Evolutionary conservation across 2,797 vertebrate genomes (phyloP), one percentile per base, ranked within the genome.

Genomic region (Moxostoma hubbsi): DNA sequence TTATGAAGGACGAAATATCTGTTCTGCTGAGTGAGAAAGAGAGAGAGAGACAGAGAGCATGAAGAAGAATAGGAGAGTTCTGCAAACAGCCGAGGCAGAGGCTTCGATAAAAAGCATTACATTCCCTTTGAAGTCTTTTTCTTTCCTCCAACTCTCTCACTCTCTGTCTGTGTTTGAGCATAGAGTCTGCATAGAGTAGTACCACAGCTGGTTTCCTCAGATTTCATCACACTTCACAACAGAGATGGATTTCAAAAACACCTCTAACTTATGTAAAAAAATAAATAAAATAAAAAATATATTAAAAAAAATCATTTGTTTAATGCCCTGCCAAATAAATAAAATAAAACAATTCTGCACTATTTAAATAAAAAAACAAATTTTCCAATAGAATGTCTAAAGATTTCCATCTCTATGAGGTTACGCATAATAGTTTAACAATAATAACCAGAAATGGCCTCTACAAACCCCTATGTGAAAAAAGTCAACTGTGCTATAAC

Each of bases 121-220:
- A 88, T 79, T 86, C 72, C 65, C 87, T 91, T 92, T 92, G 88
- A 92, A 88, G 88, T 89, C 82, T 87, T 79, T 81, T 81, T 65
- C 64, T 74, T 75, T 64, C 55, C 73, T 79, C 86, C 24, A 24
- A 24, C 24, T 54, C 80, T 70, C 79, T 84, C 81, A 85, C 59
- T 73, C 79, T 8, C 64, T 66, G 75, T 72, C 45, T 11, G 83
- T 87, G 86, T 85, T 83, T 88, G 80, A 64, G 18, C 46, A 12
- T 49, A 80, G 61, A 49, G 79, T 84, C 80, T 89, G 83, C n/a
- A 80, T 80, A 70, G 59, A 68, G 5, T 55, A 77, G 78, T 16
- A 72, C 66, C 2, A 58, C 24, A 24, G 24, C 24, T 24, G 24
- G 24, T 24, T 24, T 24, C 24, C 24, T 24, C 24, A 24, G 24